These are phyloP conservation scores for Corythaeola cristata DNA, from an alignment of 2,113 vertebrate species.

Conservation along the genomic window DNA sequence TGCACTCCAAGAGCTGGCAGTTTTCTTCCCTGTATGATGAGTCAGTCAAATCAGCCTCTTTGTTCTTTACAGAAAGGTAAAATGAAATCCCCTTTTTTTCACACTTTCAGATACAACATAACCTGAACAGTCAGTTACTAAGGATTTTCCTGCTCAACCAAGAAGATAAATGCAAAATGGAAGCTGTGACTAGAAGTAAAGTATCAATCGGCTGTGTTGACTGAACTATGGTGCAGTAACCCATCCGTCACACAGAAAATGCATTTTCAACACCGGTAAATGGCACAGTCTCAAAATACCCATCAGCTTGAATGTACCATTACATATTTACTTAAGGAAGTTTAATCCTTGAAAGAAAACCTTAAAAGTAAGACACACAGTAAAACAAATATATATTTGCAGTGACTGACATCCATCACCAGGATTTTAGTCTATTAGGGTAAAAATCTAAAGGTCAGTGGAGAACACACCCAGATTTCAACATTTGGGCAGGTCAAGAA, in stretches of 20 bases:
- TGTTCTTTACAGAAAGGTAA: neutral
- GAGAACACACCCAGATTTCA: neutral
- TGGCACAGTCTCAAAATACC: neutral
- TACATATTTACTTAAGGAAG: neutral
- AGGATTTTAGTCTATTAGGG: neutral
- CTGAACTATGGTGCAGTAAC: neutral
- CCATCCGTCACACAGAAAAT: neutral
- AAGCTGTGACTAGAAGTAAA: neutral
- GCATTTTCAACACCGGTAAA: neutral
- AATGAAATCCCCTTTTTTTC: neutral
- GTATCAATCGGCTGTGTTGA: neutral
- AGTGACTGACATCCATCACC: neutral
- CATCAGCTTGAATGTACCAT: neutral
- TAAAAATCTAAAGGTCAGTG: neutral
- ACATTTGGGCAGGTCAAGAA: neutral
- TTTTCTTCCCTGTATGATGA: neutral
- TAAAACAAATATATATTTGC: neutral
- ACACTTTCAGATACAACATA: neutral
- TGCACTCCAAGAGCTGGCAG: neutral
- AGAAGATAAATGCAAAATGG: neutral
- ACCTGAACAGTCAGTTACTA: neutral
- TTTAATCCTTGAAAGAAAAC: neutral
- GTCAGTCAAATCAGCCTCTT: neutral
- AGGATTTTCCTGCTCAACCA: neutral
- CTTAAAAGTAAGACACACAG: neutral